phyloP scores from a whole-genome alignment of 2,888 invertebrate species.

The Orthonevra nobilis region DNA sequence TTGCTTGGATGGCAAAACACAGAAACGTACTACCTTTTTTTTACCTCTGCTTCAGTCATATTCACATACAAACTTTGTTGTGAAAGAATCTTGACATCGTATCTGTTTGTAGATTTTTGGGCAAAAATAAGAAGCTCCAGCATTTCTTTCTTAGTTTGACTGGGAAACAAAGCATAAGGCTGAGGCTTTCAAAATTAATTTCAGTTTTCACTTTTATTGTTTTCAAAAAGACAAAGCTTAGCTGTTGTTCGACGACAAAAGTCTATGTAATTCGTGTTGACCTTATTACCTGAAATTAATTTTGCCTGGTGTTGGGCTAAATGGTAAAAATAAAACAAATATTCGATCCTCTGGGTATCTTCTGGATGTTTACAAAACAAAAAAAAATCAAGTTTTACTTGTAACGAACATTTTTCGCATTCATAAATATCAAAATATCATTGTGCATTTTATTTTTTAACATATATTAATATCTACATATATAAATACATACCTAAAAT shows the following conservation, averaged over 20 bases:
- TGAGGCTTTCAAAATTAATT: slow-evolving; percentile 78
- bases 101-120: slow-evolving; percentile 46
- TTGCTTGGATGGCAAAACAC: too few relatives aligned
- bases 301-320: slow-evolving; percentile 79
- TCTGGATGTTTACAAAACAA: slow-evolving; percentile 24
- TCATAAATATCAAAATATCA: slow-evolving; percentile 64
- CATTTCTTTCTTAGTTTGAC: slow-evolving; percentile 40
- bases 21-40: slow-evolving; percentile 18
- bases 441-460: slow-evolving; percentile 63
- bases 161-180: slow-evolving; percentile 61
- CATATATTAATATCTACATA: slow-evolving; percentile 62
- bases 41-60: slow-evolving; percentile 5
- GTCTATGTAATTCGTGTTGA: not conserved
- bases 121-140: slow-evolving; percentile 39
- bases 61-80: not conserved
- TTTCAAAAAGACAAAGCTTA: slow-evolving; percentile 20
- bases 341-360: slow-evolving; percentile 42
- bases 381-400: too few relatives aligned
- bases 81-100: slow-evolving; percentile 12
- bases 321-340: slow-evolving; percentile 48
- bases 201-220: too few relatives aligned
- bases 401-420: slow-evolving; percentile 11
- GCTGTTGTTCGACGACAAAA: slow-evolving; percentile 2
- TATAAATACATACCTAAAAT: slow-evolving; percentile 27
- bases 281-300: slow-evolving; percentile 73